Conservation (phyloP, 2,888 invertebrate species). For the Nymphalis c-album region DNA sequence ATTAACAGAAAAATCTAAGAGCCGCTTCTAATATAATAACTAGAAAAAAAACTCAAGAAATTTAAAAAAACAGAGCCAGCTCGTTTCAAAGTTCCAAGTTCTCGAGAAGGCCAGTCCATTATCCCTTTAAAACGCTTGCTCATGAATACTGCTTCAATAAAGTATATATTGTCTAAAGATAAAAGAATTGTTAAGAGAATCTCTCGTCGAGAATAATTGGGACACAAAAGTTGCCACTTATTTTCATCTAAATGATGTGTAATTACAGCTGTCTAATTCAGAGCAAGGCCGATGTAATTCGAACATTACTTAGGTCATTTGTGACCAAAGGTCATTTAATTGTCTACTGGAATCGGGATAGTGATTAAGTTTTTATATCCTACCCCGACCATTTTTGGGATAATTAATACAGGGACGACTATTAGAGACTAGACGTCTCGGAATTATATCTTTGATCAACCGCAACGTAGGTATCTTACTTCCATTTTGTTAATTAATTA, state of each 20-base stretch:
- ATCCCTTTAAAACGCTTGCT: not conserved
- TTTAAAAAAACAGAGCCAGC: no score
- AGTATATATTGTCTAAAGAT: conserved; percentile 1
- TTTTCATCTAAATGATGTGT: conserved; percentile 10
- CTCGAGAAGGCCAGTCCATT: not conserved
- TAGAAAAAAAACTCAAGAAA: no score
- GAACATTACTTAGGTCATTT: conserved; percentile 15
- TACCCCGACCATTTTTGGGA: not conserved
- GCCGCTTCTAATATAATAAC: no score
- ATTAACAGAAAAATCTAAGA: no score
- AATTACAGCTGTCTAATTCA: conserved; percentile 15
- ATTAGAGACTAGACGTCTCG: not conserved
- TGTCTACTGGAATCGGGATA: conserved; percentile 7
- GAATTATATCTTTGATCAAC: no score
- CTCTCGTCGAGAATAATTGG: conserved; percentile 2
- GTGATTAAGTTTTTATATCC: conserved; percentile 1
- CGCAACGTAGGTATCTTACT: no score
- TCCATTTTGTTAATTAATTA: no score
- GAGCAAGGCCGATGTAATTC: conserved; percentile 8
- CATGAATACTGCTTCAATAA: not conserved
- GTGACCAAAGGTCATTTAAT: conserved; percentile 16
- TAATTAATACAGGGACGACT: not conserved
- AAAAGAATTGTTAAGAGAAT: not conserved
- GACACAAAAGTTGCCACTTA: not conserved
- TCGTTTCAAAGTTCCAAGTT: not conserved